Base-by-base conservation (phyloP, 1,140 invertebrate species). In the Aporrectodea caliginosa region DNA sequence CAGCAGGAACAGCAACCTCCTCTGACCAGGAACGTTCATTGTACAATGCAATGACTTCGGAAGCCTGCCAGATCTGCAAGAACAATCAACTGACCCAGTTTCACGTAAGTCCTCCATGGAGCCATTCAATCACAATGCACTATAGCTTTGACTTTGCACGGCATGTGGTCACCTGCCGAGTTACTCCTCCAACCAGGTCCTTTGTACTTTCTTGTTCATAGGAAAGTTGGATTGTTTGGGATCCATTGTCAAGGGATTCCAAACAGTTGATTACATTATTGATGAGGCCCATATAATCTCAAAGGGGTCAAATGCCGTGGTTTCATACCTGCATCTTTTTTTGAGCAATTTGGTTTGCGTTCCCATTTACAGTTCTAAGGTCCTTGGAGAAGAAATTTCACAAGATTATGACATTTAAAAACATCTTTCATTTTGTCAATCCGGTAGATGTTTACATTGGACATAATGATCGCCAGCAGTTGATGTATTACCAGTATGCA, bases 191-290 rank as follows among this genome's bases (percentile, higher is more conserved):
- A 83, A 74, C 82, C 82, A 31, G 83, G 84, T 14, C 83, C 84
- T 58, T 78, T 84, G 2, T 84, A 81, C 69, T 82, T 84, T 43
- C 75, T 75, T 30, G 81, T 80, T 0, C 82, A 81, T 35, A 68
- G 81, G 29, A 82, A 83, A 71, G 83, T 82, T 80, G 82, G 78
- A 68, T 72, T 84, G n/a, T 84, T 84, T 81, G 81, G 84, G 27
- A 78, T 84, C 14, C 77, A 79, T 35, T 83, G 74, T 78, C 82
- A 83, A 43, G 83, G 69, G 2, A 70, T 83, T 29, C 81, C 82
- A 32, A 73, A 75, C 43, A 69, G 72, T 83, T 2, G 83, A 83
- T 72, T 83, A 75, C 34, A 43, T 83, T 0, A 77, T 82, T n/a
- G 82, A 83, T 73, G 82, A 80, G 43, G 79, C 22, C 22, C n/a